Percentiles rank a stretch among this genome's conserved stretches.
Conservation (phyloP, 37 sponge, comb jelly and placozoan genomes). For the Cliona cf. orientalis region DNA sequence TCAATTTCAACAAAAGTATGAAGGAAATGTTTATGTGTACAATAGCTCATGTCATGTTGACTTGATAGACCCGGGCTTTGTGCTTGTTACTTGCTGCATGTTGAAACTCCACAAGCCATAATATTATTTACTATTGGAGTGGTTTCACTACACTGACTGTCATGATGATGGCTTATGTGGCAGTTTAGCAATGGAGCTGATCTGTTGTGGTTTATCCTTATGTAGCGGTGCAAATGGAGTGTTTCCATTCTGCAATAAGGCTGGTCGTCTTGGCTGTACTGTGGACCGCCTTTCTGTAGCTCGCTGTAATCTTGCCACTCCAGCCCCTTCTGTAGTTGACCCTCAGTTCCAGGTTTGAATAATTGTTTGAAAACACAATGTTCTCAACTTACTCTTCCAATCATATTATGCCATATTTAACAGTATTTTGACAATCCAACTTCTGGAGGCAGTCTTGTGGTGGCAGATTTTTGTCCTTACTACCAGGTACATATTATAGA, state of each 20-base stretch:
- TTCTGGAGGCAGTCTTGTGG: slow-evolving; percentile 43
- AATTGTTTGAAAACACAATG: not conserved
- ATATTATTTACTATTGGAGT: no score
- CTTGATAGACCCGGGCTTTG: no score
- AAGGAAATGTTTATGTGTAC: no score
- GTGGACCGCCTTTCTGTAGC: slow-evolving; percentile 40
- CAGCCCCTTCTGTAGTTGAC: slow-evolving; percentile 2
- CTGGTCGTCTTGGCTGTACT: slow-evolving; percentile 32
- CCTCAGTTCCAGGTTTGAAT: slow-evolving; percentile 28
- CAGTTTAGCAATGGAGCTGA: no score
- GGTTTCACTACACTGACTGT: no score
- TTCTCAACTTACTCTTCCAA: not conserved
- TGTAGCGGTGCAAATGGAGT: slow-evolving; percentile 1
- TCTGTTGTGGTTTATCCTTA: no score
- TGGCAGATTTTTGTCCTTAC: slow-evolving; percentile 79
- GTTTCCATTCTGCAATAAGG: slow-evolving; percentile 41
- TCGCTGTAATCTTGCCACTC: slow-evolving; percentile 31
- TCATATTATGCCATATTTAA: not conserved
- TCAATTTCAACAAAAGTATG: no score
- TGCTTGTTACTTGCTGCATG: no score
- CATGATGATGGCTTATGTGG: no score
- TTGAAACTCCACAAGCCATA: no score
- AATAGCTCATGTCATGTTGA: no score
- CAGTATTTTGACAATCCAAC: slow-evolving; percentile 55
- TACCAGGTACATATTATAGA: slow-evolving; percentile 35